Conservation (phyloP, 53 echinoderm and acorn worm species). For the Echinometra lucunter region DNA sequence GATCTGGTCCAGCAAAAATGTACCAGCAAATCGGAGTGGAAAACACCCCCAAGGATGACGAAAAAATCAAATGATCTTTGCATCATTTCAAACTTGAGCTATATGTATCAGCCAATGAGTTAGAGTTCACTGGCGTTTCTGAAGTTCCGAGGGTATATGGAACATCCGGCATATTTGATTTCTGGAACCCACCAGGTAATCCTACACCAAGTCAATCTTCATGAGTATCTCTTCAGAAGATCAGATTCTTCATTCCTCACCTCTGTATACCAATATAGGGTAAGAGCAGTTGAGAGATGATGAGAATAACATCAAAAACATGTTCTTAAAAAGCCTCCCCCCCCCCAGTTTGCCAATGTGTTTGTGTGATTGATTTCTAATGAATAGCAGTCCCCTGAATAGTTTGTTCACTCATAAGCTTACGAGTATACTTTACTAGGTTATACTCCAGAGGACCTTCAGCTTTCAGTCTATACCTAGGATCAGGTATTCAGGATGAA, state of each 20-base stretch:
- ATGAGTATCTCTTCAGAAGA: not conserved
- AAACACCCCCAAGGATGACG: not conserved
- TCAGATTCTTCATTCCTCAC: not conserved
- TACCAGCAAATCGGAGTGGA: constrained; percentile 12
- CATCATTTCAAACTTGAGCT: constrained; percentile 14
- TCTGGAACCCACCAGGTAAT: not conserved
- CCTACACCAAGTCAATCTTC: not conserved
- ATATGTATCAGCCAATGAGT: not conserved
- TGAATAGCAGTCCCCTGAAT: too few relatives aligned
- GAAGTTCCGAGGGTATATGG: not conserved
- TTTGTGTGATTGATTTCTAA: too few relatives aligned
- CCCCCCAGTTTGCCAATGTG: too few relatives aligned
- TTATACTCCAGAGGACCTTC: too few relatives aligned
- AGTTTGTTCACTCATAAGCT: too few relatives aligned
- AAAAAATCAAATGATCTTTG: not conserved
- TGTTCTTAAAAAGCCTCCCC: too few relatives aligned
- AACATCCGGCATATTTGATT: not conserved
- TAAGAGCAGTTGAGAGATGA: not conserved
- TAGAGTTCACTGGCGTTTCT: not conserved
- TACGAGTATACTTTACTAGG: too few relatives aligned
- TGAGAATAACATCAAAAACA: not conserved
- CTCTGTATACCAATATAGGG: not conserved
- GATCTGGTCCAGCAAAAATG: not conserved
- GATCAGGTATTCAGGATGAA: too few relatives aligned
- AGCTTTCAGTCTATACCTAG: too few relatives aligned